Conservation (phyloP, 1,140 invertebrate species). For the Cydia splendana region DNA sequence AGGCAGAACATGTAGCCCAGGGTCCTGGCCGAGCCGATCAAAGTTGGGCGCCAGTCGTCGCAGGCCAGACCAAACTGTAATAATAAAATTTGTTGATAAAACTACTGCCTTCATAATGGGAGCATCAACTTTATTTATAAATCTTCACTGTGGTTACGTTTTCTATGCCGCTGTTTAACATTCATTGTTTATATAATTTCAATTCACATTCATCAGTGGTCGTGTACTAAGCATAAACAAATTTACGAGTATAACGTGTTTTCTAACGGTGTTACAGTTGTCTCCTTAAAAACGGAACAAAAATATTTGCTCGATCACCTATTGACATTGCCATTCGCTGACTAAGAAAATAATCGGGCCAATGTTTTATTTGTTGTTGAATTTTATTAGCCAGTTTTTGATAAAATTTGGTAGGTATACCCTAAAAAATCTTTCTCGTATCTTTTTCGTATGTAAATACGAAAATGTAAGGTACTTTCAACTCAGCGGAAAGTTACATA, state of each 20-base stretch:
- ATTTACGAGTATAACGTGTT: neutral
- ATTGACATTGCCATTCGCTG: neutral
- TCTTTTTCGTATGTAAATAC: too few relatives aligned
- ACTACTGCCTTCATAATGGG: too few relatives aligned
- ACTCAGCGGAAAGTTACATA: too few relatives aligned
- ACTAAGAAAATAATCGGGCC: too few relatives aligned
- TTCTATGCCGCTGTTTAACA: too few relatives aligned
- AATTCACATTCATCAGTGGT: neutral
- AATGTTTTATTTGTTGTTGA: too few relatives aligned
- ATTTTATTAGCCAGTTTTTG: too few relatives aligned
- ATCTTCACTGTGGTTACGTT: too few relatives aligned
- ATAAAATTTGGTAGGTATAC: too few relatives aligned
- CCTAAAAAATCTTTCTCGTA: too few relatives aligned
- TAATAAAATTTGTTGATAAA: neutral
- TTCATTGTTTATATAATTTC: neutral
- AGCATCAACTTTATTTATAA: too few relatives aligned
- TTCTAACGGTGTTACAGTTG: too few relatives aligned
- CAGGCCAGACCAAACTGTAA: conserved; percentile 32
- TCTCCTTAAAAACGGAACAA: neutral
- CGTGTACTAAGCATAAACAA: neutral
- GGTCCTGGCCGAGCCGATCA: conserved; percentile 5
- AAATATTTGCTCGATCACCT: neutral
- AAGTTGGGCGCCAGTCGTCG: conserved; percentile 14
- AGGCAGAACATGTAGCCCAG: conserved; percentile 63
- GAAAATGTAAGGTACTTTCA: neutral